Conservation (phyloP, 92 coral and sea anemone genomes). For the Heliopora coerulea region DNA sequence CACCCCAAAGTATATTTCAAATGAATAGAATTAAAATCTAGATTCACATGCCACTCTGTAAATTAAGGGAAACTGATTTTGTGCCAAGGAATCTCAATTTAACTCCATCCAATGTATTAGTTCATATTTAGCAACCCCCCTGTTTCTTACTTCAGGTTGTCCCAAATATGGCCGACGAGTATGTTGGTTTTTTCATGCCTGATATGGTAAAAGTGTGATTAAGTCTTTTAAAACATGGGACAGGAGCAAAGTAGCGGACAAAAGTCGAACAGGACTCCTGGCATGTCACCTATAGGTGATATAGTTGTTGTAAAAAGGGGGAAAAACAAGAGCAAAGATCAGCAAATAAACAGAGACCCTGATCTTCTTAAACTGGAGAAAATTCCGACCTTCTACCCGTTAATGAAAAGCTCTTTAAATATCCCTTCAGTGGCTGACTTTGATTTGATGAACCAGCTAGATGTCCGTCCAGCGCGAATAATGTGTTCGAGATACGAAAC, state of each 20-base stretch:
- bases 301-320: constrained; percentile 82
- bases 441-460: constrained; percentile 69
- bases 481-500: constrained; percentile 69
- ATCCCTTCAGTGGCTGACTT: constrained; percentile 61
- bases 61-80: too few species aligned
- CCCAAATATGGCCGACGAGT: background rate
- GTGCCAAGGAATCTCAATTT: too few species aligned
- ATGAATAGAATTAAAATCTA: too few species aligned
- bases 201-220: background rate
- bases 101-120: too few species aligned
- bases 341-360: constrained; percentile 58
- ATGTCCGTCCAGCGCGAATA: constrained; percentile 56
- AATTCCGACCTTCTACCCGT: constrained; percentile 63
- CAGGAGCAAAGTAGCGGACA: constrained; percentile 82
- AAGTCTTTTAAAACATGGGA: constrained; percentile 62
- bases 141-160: background rate
- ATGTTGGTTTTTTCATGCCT: background rate
- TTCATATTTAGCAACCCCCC: too few species aligned
- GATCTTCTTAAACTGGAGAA: constrained; percentile 62
- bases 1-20: too few species aligned
- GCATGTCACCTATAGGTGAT: constrained; percentile 70
- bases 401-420: constrained; percentile 71
- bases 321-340: constrained; percentile 43
- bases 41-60: too few species aligned
- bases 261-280: constrained; percentile 43